These are phyloP conservation scores for Selenia dentaria DNA, from an alignment of 2,888 invertebrate species.

Conservation along the genomic window DNA sequence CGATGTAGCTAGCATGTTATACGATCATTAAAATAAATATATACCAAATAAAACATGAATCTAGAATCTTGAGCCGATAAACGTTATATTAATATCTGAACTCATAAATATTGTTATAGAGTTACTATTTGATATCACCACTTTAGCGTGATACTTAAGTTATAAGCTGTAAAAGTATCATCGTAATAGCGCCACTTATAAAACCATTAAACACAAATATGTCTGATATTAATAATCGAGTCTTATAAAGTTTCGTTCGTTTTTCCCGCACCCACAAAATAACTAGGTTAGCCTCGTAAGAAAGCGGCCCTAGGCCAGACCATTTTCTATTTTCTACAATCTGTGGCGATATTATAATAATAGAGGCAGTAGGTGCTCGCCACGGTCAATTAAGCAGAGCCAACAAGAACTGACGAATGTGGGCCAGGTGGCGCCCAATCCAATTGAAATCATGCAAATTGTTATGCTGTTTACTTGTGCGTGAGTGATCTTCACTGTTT, in stretches of 20 bases:
- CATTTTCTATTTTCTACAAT: conserved; percentile 79
- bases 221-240: neutral
- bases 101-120: too few species aligned
- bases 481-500: too few species aligned
- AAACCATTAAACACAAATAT: conserved; percentile 2
- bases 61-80: too few species aligned
- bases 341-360: conserved; percentile 73
- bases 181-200: conserved; percentile 1
- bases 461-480: neutral
- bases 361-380: conserved; percentile 59
- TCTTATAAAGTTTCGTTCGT: conserved; percentile 42
- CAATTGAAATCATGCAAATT: conserved; percentile 43
- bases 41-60: too few species aligned
- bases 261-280: conserved; percentile 53
- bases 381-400: conserved; percentile 67
- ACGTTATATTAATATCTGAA: too few species aligned
- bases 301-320: conserved; percentile 74
- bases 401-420: conserved; percentile 52
- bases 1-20: too few species aligned
- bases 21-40: too few species aligned
- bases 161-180: neutral
- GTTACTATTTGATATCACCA: too few species aligned
- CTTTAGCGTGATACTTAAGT: neutral
- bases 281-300: conserved; percentile 59
- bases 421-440: conserved; percentile 52